Evolutionary conservation across 2,797 vertebrate genomes (phyloP).

Genomic region (Hydrocynus forskahlii): DNA sequence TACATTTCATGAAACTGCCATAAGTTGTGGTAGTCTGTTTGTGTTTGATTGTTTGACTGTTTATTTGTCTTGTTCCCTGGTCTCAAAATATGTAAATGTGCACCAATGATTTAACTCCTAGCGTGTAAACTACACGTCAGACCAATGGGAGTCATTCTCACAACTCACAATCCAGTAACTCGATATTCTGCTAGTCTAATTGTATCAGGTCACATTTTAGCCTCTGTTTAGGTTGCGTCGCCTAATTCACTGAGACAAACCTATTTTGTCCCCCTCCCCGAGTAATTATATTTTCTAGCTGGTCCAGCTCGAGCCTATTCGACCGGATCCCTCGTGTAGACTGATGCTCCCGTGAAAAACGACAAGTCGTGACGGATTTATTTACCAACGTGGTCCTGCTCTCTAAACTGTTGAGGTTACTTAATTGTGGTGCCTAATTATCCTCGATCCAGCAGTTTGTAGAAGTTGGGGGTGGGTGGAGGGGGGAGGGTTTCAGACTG

Average conservation of each 20-base stretch:
- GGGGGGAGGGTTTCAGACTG: constrained; percentile 24
- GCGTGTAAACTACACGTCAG: constrained; percentile 11
- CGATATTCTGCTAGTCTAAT: constrained; percentile 30
- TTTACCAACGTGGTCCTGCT: constrained; percentile 70
- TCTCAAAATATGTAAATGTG: background rate
- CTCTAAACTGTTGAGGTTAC: constrained; percentile 87
- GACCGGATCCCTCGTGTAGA: constrained; percentile 83
- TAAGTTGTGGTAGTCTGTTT: no score
- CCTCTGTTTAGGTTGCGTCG: constrained; percentile 58
- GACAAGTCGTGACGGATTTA: constrained; percentile 79
- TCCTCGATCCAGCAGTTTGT: constrained; percentile 88
- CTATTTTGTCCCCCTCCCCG: constrained; percentile 72
- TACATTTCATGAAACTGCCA: background rate
- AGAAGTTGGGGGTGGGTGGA: background rate
- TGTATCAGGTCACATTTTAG: constrained; percentile 46
- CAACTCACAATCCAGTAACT: constrained; percentile 22
- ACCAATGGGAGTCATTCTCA: constrained; percentile 24
- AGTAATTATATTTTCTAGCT: constrained; percentile 85
- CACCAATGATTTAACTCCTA: constrained; percentile 29
- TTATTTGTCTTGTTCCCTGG: no score
- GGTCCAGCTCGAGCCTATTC: constrained; percentile 75
- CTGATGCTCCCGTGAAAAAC: constrained; percentile 75
- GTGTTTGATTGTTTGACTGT: background rate
- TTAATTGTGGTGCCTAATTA: constrained; percentile 90
- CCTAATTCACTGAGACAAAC: constrained; percentile 80